These are phyloP conservation scores for Saccopteryx bilineata DNA, from an alignment of 2,113 vertebrate genomes.

Conservation along the genomic window DNA sequence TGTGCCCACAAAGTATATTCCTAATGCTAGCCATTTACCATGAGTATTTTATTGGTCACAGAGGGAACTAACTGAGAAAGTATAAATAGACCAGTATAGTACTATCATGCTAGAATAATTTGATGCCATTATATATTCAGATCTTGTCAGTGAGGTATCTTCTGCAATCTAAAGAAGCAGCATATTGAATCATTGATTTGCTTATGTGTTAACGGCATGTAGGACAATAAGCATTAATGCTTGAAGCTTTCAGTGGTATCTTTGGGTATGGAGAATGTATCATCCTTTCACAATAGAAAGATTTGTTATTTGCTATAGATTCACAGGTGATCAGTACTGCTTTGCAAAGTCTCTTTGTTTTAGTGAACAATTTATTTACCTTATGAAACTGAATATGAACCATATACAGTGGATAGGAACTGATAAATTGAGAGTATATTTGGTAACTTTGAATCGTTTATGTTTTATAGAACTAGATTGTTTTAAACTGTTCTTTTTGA, in stretches of 20 bases:
- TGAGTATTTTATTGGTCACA: slow-evolving; percentile 45
- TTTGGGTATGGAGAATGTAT: background rate
- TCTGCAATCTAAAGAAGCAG: slow-evolving; percentile 30
- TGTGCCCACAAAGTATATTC: background rate
- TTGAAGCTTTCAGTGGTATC: background rate
- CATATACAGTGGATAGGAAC: background rate
- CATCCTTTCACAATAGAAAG: slow-evolving; percentile 31
- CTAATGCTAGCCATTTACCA: background rate
- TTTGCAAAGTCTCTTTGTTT: slow-evolving; percentile 44
- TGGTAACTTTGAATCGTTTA: slow-evolving; percentile 49
- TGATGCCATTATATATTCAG: background rate
- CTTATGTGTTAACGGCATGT: background rate
- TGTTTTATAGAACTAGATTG: slow-evolving; percentile 36
- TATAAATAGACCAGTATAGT: background rate
- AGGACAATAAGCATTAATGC: slow-evolving; percentile 33
- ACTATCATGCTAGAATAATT: slow-evolving; percentile 22
- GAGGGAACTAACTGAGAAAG: background rate
- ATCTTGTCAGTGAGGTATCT: background rate
- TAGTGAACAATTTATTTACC: slow-evolving; percentile 40
- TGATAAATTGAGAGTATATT: slow-evolving; percentile 35
- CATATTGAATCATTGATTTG: slow-evolving; percentile 25
- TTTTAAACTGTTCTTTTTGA: slow-evolving; percentile 57
- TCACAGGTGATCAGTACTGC: slow-evolving; percentile 42
- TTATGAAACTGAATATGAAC: slow-evolving; percentile 22
- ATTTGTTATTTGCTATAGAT: background rate